Evolutionary conservation across 53 echinoderm and acorn worm genomes (phyloP).

Genomic region (Apostichopus leukothele): DNA sequence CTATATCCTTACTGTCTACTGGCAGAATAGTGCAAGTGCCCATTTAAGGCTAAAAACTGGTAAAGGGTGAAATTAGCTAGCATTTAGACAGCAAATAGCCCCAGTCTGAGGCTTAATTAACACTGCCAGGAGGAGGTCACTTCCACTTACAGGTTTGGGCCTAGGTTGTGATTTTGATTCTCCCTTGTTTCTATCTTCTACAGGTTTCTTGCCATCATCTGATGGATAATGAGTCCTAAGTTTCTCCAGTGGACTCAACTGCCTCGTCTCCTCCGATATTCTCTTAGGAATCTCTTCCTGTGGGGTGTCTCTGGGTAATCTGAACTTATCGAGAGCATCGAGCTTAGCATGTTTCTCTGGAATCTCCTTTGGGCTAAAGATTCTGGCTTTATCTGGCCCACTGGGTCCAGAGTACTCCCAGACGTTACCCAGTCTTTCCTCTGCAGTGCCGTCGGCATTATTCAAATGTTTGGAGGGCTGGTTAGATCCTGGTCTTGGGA

Average conservation of each 20-base stretch:
- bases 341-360: conserved; percentile 72
- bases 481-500: background rate
- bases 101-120: no score
- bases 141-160: background rate
- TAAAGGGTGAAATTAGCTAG: no score
- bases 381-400: conserved; percentile 58
- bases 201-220: conserved; percentile 28
- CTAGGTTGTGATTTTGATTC: background rate
- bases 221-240: conserved; percentile 52
- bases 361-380: conserved; percentile 73
- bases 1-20: no score
- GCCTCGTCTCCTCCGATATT: conserved; percentile 62
- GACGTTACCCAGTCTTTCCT: conserved; percentile 43
- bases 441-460: conserved; percentile 5
- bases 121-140: no score
- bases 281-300: conserved; percentile 58
- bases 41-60: no score
- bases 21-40: no score
- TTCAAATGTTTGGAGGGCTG: background rate
- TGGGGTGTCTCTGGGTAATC: conserved; percentile 59
- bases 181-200: background rate
- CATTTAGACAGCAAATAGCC: no score
- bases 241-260: conserved; percentile 80
- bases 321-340: conserved; percentile 82
- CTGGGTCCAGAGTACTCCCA: conserved; percentile 61